Evolutionary conservation across 2,113 vertebrate genomes (phyloP), one percentile per base, ranked within the genome.

Genomic region (Rhipidura dahli): DNA sequence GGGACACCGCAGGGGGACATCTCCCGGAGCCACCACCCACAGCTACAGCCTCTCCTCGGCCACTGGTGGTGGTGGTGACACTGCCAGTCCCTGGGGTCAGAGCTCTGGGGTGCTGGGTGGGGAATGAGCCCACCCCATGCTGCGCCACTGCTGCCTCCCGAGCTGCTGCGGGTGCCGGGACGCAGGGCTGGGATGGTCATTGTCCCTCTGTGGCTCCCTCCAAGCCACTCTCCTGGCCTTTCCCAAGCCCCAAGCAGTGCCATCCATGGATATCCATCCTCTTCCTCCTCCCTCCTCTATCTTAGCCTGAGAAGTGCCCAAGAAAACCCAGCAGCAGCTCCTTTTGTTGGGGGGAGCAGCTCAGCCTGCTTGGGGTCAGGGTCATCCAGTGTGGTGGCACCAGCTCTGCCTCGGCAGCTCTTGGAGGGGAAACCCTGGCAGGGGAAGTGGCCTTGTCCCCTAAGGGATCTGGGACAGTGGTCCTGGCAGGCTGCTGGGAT

Each of bases 401-500:
- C 51, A 56, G 35, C 42, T 60, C 44, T 27, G 23, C 31, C 26
- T 30, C 14, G 11, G 47, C 27, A 53, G 9, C 49, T 81, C 49
- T 13, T 16, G 13, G 27, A 17, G 28, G 17, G 17, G 17, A 42
- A 40, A 7, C 37, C 15, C 54, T 45, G 63, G 28, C 64, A 49
- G 39, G 6, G 30, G 16, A 27, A 17, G 13, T 21, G 27, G 9
- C 40, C 61, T 23, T 1, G 2, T 64, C 17, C 68, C 61, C 54
- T 50, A 0, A 1, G 7, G 10, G 1, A 5, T 53, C 10, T 15
- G 37, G 47, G 33, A 20, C 47, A 22, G 72, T 13, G 11, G 13
- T 42, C n/a, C 61, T 0, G 0, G 1, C n/a, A 11, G 56, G 39
- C 24, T 49, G 81, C n/a, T 1, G 4, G 57, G 59, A 4, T 42